phyloP scores from a whole-genome alignment of 2,888 invertebrate genomes.

The Entomobrya multifasciata region DNA sequence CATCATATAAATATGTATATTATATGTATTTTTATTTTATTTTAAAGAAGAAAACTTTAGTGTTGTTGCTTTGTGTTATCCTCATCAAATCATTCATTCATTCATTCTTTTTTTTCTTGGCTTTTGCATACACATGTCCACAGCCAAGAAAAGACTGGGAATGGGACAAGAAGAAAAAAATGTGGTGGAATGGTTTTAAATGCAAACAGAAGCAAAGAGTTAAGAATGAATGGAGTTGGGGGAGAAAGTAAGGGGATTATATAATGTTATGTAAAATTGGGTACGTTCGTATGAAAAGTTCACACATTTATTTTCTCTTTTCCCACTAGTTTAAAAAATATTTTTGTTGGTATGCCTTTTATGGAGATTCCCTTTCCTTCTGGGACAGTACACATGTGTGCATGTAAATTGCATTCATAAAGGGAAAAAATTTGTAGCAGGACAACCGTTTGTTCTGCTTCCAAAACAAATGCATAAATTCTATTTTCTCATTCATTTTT shows the following conservation, averaged over 20 bases:
- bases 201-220: background rate
- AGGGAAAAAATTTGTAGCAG: background rate
- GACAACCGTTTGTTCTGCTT: background rate
- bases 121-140: no score
- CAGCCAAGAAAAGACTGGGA: no score
- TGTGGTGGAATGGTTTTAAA: background rate
- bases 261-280: background rate
- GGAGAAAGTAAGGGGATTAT: background rate
- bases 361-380: background rate
- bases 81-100: no score
- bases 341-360: background rate
- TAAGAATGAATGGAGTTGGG: no score
- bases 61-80: background rate
- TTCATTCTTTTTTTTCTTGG: no score
- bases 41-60: no score
- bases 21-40: conserved; percentile 26
- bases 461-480: conserved; percentile 45
- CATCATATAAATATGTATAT: conserved; percentile 34
- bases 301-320: background rate
- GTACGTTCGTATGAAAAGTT: background rate
- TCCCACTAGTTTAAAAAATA: no score
- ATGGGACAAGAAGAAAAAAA: conserved; percentile 9
- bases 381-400: conserved; percentile 30
- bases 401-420: conserved; percentile 47
- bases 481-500: background rate